Evolutionary conservation across 2,888 invertebrate genomes (phyloP).

Genomic region (Catocala sponsa): DNA sequence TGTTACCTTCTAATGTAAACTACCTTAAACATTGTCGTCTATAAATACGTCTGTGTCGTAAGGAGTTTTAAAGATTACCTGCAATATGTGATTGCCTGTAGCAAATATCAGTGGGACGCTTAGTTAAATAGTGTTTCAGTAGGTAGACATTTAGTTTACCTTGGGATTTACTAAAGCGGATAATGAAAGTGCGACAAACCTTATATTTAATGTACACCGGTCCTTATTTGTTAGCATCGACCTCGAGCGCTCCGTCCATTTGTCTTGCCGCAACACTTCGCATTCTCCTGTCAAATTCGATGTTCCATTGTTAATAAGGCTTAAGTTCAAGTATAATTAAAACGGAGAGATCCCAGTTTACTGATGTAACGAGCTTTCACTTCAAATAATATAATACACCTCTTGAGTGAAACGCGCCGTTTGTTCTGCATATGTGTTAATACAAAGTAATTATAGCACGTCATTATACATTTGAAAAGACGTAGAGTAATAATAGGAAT

Average conservation of each 20-base stretch:
- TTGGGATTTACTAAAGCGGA: conserved; percentile 1
- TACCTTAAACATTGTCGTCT: too few species aligned
- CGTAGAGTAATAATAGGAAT: not conserved
- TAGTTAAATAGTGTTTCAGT: not conserved
- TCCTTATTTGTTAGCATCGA: conserved; percentile 36
- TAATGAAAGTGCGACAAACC: conserved; percentile 9
- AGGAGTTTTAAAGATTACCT: too few species aligned
- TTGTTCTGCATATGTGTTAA: not conserved
- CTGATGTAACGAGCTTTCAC: conserved; percentile 36
- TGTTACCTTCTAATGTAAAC: too few species aligned
- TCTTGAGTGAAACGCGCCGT: not conserved
- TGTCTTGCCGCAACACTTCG: conserved; percentile 60
- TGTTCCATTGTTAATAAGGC: conserved; percentile 63
- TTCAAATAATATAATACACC: conserved; percentile 31
- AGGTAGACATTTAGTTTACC: not conserved
- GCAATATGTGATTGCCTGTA: not conserved
- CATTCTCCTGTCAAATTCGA: conserved; percentile 70
- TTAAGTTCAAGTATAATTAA: conserved; percentile 59
- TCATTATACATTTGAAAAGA: not conserved
- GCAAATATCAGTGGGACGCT: not conserved
- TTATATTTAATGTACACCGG: conserved; percentile 35
- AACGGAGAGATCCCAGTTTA: conserved; percentile 42
- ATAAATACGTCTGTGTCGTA: too few species aligned
- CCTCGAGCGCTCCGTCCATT: conserved; percentile 49
- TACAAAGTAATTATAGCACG: not conserved